These are phyloP conservation scores for Aphis gossypii DNA, from an alignment of 1,140 invertebrate species.

Conservation along the genomic window DNA sequence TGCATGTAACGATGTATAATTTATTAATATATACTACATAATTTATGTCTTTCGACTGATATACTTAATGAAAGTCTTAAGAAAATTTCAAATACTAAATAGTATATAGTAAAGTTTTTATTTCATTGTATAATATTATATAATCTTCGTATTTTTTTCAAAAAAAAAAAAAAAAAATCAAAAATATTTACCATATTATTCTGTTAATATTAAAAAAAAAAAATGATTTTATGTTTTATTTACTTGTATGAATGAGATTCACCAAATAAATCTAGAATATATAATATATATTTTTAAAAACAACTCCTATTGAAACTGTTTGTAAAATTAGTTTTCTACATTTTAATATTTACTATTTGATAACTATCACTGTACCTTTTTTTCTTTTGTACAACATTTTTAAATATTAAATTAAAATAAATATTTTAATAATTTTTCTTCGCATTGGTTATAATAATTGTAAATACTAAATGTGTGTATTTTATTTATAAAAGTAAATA, in stretches of 20 bases:
- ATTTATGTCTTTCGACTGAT: not conserved
- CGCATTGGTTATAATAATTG: not conserved
- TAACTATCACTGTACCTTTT: not conserved
- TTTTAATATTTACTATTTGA: not conserved
- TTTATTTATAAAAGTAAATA: not conserved
- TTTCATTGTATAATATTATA: not conserved
- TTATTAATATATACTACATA: not conserved
- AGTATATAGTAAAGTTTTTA: not conserved
- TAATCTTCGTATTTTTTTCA: not conserved
- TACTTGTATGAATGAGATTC: not conserved
- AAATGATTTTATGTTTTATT: not conserved
- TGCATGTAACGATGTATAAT: not conserved
- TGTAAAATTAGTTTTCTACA: not conserved
- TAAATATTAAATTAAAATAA: not conserved
- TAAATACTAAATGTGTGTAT: not conserved
- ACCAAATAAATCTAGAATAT: not conserved
- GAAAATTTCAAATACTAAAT: not conserved
- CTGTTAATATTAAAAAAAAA: not conserved
- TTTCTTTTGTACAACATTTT: not conserved
- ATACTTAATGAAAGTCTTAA: not conserved
- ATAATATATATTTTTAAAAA: not conserved
- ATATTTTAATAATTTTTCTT: not conserved
- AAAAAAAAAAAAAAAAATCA: not conserved
- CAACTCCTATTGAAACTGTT: not conserved
- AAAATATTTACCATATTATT: not conserved